phyloP scores from a whole-genome alignment of 2,113 vertebrate species.

The Tenrec ecaudatus region DNA sequence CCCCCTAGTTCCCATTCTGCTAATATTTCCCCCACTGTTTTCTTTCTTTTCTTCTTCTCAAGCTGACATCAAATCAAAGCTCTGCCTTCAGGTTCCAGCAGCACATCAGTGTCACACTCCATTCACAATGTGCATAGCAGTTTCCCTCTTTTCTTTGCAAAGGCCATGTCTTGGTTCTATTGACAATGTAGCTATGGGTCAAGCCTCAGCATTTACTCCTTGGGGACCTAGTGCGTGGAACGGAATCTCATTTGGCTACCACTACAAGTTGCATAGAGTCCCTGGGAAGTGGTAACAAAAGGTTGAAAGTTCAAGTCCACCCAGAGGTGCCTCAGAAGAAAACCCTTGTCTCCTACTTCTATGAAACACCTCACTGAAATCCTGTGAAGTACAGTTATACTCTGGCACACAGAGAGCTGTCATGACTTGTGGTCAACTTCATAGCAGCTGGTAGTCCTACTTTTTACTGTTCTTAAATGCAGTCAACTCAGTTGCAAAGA shows the following conservation, averaged over 20 bases:
- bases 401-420: background rate
- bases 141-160: conserved; percentile 52
- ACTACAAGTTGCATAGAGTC: conserved; percentile 9
- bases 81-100: conserved; percentile 63
- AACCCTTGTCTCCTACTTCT: background rate
- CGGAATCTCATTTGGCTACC: conserved; percentile 63
- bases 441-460: background rate
- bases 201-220: conserved; percentile 60
- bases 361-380: background rate
- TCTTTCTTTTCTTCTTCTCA: conserved; percentile 68
- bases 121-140: background rate
- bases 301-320: background rate
- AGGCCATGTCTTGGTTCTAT: conserved; percentile 53
- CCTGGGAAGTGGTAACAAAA: background rate
- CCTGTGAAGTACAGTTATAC: background rate
- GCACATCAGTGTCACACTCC: background rate
- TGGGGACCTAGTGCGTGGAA: conserved; percentile 3
- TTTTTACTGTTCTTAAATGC: no score
- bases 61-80: conserved; percentile 72
- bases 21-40: conserved; percentile 54
- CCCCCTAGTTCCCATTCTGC: conserved; percentile 84
- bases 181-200: conserved; percentile 59
- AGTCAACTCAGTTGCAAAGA: no score
- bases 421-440: background rate
- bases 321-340: background rate